Evolutionary conservation across 2,888 invertebrate genomes (phyloP).

Genomic region (Panopea generosa): DNA sequence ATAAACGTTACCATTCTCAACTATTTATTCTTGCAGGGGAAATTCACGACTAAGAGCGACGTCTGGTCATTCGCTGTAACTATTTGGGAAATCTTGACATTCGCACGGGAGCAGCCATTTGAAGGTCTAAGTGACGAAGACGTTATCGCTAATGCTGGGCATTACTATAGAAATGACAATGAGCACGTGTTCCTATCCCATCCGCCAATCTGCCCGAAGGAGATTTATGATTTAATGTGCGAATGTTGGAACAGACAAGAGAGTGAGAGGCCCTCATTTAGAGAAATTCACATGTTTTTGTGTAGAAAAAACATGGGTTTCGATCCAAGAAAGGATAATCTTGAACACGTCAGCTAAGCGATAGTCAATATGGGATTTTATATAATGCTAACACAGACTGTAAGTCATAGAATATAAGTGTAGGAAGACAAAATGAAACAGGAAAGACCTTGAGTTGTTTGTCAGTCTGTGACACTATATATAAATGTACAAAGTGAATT

Average conservation of each 20-base stretch:
- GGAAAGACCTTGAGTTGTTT: too few species aligned
- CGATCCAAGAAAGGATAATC: conserved; percentile 83
- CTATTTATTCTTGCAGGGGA: conserved; percentile 89
- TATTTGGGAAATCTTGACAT: conserved; percentile 93
- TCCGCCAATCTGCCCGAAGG: conserved; percentile 92
- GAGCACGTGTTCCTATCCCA: conserved; percentile 88
- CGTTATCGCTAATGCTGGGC: conserved; percentile 93
- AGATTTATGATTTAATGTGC: conserved; percentile 96
- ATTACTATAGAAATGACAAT: conserved; percentile 91
- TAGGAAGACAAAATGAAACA: too few species aligned
- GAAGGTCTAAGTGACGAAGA: conserved; percentile 91
- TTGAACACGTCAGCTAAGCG: conserved; percentile 58
- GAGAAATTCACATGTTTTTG: conserved; percentile 94
- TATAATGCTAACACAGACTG: too few species aligned
- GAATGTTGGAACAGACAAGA: conserved; percentile 96
- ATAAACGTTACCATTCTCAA: too few species aligned
- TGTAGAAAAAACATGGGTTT: conserved; percentile 86
- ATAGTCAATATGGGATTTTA: background rate
- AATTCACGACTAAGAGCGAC: conserved; percentile 94
- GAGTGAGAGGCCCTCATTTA: conserved; percentile 92
- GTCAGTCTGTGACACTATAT: too few species aligned
- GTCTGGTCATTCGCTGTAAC: conserved; percentile 96
- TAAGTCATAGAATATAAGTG: too few species aligned
- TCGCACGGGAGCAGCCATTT: conserved; percentile 92
- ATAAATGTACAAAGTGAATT: too few species aligned